Base-by-base conservation (phyloP, 2,113 vertebrate species). In the Oenanthe melanoleuca region DNA sequence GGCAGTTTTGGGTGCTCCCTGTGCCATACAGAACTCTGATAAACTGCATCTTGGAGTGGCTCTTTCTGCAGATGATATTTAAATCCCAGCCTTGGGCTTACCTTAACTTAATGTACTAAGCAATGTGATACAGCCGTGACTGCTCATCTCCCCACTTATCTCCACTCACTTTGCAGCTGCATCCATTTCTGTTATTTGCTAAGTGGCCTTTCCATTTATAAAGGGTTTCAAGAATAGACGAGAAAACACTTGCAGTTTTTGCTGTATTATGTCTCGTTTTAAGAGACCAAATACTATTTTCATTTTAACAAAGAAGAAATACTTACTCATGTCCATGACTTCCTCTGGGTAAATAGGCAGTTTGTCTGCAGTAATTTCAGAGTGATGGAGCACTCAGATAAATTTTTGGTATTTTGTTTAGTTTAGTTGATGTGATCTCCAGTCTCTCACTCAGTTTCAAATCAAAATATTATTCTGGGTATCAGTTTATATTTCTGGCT, bases 161-260 rank as follows among this genome's bases (percentile, higher is more conserved):
- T 88, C 74, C 37, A 4, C 66, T 57, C 60, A 6, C 47, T 77
- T 83, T 84, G 60, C 31, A 59, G n/a, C 74, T 90, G 57, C 45
- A 53, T 92, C 50, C 22, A 11, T 84, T 90, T 69, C 86, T 91
- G 37, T 53, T 73, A 13, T 17, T 90, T 80, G 50, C 59, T 61
- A 90, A 90, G 64, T 86, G 75, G 55, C 42, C 20, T 78, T 92
- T 88, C 89, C 47, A 31, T 83, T 88, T 91, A n/a, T 37, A 59
- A 65, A 59, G 24, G 44, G 40, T 40, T 57, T 42, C 5, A 65
- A 15, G 80, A 77, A 61, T 5, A 83, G 75, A 73, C 47, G 64
- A 86, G 80, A 61, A 73, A 92, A 86, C 25, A 61, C 50, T 88
- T 88, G 63, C 40, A 66, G 64, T 40, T 90, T 80, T 37, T 80